Conservation (phyloP, 2,888 invertebrate species). For the Argyresthia albistria region DNA sequence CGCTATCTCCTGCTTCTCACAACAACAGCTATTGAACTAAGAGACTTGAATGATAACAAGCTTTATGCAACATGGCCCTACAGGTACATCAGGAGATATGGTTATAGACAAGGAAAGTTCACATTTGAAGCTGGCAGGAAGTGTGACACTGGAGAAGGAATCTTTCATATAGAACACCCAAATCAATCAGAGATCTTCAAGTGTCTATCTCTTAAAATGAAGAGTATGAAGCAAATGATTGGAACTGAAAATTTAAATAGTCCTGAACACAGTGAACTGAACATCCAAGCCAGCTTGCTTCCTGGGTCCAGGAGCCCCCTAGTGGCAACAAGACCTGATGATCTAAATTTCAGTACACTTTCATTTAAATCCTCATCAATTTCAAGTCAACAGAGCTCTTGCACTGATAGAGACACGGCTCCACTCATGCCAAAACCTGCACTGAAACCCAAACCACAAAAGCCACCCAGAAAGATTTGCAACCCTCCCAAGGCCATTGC, state of each 20-base stretch:
- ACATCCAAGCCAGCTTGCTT: constrained; percentile 82
- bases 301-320: constrained; percentile 87
- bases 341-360: constrained; percentile 54
- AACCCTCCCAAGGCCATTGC: constrained; percentile 44
- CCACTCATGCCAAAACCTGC: constrained; percentile 70
- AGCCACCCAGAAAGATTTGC: constrained; percentile 75
- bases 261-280: constrained; percentile 79
- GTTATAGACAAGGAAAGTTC: constrained; percentile 88
- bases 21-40: constrained; percentile 81
- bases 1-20: constrained; percentile 83
- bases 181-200: constrained; percentile 88
- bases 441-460: constrained; percentile 73
- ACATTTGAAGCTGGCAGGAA: constrained; percentile 91
- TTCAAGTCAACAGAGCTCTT: constrained; percentile 48
- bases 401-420: constrained; percentile 49
- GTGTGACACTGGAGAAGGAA: constrained; percentile 89
- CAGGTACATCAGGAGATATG: constrained; percentile 86
- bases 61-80: constrained; percentile 87
- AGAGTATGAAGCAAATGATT: constrained; percentile 87
- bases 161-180: constrained; percentile 84
- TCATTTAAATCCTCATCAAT: constrained; percentile 59
- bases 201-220: constrained; percentile 87
- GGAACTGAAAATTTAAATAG: constrained; percentile 77
- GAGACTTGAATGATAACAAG: constrained; percentile 76
- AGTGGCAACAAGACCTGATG: constrained; percentile 73